A percentile compares a stretch with the other conserved stretches of the same genome.
Evolutionary conservation across 2,888 invertebrate genomes (phyloP).

Genomic region (Hoplodrina blanda): DNA sequence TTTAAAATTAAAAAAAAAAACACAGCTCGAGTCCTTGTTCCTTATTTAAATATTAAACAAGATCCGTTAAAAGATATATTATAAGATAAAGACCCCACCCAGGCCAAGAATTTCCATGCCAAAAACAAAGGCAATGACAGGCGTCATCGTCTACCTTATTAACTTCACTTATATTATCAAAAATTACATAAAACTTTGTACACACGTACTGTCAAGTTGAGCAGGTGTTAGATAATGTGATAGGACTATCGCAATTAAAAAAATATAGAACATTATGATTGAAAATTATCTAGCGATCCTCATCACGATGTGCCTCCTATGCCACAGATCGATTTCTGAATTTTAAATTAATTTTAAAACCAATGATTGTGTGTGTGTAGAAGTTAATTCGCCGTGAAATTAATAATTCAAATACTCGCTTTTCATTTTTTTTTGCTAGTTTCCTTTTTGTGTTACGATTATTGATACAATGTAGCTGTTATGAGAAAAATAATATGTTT

Average conservation of each 20-base stretch:
- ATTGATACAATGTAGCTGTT: slow-evolving; percentile 53
- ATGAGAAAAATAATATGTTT: slow-evolving; percentile 10
- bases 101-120: slow-evolving; percentile 30
- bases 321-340: slow-evolving; percentile 27
- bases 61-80: background rate
- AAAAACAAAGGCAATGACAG: slow-evolving; percentile 22
- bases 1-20: background rate
- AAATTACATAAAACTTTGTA: slow-evolving; percentile 34
- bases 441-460: slow-evolving; percentile 49
- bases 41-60: background rate
- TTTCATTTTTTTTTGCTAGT: slow-evolving; percentile 38
- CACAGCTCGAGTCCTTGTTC: background rate
- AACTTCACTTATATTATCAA: slow-evolving; percentile 24
- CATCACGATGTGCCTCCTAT: slow-evolving; percentile 46
- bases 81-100: slow-evolving; percentile 14
- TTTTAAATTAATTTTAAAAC: slow-evolving; percentile 47
- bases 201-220: slow-evolving; percentile 67
- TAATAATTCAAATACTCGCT: slow-evolving; percentile 63
- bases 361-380: slow-evolving; percentile 53
- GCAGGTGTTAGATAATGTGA: slow-evolving; percentile 61
- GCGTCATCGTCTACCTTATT: slow-evolving; percentile 23
- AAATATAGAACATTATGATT: slow-evolving; percentile 56
- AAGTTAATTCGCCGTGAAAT: slow-evolving; percentile 80
- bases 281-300: slow-evolving; percentile 42
- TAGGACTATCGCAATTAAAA: slow-evolving; percentile 52